Conservation (phyloP, 2,113 vertebrate species). For the Silurus glanis region DNA sequence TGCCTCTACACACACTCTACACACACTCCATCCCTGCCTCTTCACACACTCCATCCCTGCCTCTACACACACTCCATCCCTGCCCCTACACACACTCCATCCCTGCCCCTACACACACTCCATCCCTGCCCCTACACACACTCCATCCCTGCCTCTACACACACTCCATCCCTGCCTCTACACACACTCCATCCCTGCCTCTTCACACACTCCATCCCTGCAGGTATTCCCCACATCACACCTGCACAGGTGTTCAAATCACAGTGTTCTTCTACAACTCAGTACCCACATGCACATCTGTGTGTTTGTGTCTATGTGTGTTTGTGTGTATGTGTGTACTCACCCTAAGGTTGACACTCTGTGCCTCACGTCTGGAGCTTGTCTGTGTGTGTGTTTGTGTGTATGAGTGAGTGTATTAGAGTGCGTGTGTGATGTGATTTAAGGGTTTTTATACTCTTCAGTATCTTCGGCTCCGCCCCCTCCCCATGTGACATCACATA, state of each 20-base stretch:
- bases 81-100: too few species aligned
- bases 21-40: too few species aligned
- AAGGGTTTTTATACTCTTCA: slow-evolving; percentile 12
- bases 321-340: slow-evolving; percentile 38
- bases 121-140: too few species aligned
- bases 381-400: slow-evolving; percentile 67
- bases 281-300: not conserved
- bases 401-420: slow-evolving; percentile 62
- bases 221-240: too few species aligned
- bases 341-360: slow-evolving; percentile 75
- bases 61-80: too few species aligned
- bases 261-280: not conserved
- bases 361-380: slow-evolving; percentile 56
- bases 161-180: too few species aligned
- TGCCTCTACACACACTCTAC: too few species aligned
- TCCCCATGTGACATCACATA: slow-evolving; percentile 74
- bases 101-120: too few species aligned
- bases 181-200: too few species aligned
- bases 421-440: slow-evolving; percentile 60
- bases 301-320: slow-evolving; percentile 5
- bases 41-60: too few species aligned
- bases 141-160: too few species aligned
- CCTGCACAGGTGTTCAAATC: not conserved
- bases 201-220: too few species aligned
- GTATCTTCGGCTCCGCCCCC: slow-evolving; percentile 60